phyloP scores from a whole-genome alignment of 2,888 invertebrate genomes.

The Ashinkailepas kermadecensis region DNA sequence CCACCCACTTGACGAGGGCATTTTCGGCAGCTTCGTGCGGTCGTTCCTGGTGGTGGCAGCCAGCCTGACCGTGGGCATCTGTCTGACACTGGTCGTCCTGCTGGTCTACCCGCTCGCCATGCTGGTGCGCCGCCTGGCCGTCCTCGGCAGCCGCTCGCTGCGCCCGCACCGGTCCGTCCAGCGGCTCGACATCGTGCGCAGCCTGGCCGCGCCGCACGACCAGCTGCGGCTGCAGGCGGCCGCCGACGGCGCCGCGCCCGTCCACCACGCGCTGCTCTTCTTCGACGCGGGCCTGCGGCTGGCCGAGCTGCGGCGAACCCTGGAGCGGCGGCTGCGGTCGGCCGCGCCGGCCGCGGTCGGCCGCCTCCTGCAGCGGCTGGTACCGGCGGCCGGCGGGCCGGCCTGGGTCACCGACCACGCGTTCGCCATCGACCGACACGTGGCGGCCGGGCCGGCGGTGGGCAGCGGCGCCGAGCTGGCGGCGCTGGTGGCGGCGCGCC shows the following conservation, averaged over 20 bases:
- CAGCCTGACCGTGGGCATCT: constrained; percentile 36
- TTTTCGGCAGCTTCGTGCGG: constrained; percentile 37
- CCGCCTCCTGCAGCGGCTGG: constrained; percentile 46
- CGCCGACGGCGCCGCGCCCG: constrained; percentile 38
- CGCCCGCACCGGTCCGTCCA: constrained; percentile 38
- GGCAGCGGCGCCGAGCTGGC: constrained; percentile 38
- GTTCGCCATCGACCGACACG: constrained; percentile 48
- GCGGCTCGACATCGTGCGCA: constrained; percentile 29
- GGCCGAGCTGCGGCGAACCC: constrained; percentile 43
- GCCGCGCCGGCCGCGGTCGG: constrained; percentile 20
- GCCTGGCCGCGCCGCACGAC: constrained; percentile 40
- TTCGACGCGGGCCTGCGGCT: constrained; percentile 47
- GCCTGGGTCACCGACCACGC: constrained; percentile 47
- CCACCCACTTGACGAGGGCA: constrained; percentile 42
- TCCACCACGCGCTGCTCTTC: constrained; percentile 47
- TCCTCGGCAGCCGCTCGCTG: constrained; percentile 36
- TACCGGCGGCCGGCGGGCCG: constrained; percentile 43
- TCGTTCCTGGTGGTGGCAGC: constrained; percentile 38
- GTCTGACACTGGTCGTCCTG: constrained; percentile 36
- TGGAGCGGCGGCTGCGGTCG: constrained; percentile 43
- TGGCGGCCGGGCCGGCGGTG: constrained; percentile 42
- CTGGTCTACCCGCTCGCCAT: constrained; percentile 41
- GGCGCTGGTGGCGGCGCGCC: constrained; percentile 43
- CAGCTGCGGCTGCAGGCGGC: constrained; percentile 44
- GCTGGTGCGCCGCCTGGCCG: constrained; percentile 35